A percentile compares a stretch with the other conserved stretches of the same genome.
These are phyloP conservation scores for Galeruca laticollis DNA, from an alignment of 2,888 invertebrate species.

Conservation along the genomic window DNA sequence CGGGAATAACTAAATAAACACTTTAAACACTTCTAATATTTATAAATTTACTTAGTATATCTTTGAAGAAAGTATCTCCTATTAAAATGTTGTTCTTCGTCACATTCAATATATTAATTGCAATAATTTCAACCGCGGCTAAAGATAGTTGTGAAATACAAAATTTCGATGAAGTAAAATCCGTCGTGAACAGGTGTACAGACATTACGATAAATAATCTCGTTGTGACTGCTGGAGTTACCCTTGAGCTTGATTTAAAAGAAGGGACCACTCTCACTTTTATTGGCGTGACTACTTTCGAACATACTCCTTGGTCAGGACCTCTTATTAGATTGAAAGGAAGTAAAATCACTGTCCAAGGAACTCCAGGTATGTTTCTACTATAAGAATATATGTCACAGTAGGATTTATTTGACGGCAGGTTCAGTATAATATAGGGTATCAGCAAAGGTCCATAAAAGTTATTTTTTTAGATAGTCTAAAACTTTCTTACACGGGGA, in stretches of 20 bases:
- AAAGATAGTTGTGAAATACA: neutral
- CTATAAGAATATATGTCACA: neutral
- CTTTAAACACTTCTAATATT: too few relatives aligned
- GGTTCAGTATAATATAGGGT: too few relatives aligned
- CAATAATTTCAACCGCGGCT: neutral
- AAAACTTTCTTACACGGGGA: too few relatives aligned
- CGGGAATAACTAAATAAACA: too few relatives aligned
- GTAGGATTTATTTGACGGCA: too few relatives aligned
- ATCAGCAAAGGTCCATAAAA: too few relatives aligned
- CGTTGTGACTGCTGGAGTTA: conserved; percentile 30
- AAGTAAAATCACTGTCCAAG: conserved; percentile 30
- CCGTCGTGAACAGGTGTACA: neutral
- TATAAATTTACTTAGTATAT: neutral
- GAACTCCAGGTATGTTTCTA: conserved; percentile 25
- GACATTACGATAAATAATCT: neutral
- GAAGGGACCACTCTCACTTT: conserved; percentile 32
- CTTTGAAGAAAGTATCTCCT: neutral
- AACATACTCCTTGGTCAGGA: conserved; percentile 37
- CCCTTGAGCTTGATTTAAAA: conserved; percentile 32
- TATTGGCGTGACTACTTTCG: conserved; percentile 34
- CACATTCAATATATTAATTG: neutral
- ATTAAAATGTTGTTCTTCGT: neutral
- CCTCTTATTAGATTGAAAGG: conserved; percentile 36
- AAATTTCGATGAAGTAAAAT: neutral
- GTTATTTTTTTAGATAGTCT: too few relatives aligned